Conservation (phyloP, 1,140 invertebrate genomes). For the Drosophila suzukii region DNA sequence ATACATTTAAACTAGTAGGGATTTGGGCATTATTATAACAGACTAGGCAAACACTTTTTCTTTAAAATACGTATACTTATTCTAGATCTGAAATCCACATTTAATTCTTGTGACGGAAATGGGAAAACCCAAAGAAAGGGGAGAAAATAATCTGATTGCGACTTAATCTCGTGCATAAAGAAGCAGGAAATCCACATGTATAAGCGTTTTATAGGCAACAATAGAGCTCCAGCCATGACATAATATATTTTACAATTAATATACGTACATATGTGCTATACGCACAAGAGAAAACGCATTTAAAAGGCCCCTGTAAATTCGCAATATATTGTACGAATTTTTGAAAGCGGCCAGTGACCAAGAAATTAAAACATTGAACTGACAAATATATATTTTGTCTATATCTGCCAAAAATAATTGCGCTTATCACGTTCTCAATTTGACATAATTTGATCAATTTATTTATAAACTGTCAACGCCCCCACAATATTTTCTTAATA, state of each 20-base stretch:
- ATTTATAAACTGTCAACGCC: slow-evolving; percentile 37
- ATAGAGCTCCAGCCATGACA: slow-evolving; percentile 31
- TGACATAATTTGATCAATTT: slow-evolving; percentile 43
- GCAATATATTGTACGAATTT: slow-evolving; percentile 26
- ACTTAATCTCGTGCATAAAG: slow-evolving; percentile 28
- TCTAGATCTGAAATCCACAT: slow-evolving; percentile 7
- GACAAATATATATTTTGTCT: slow-evolving; percentile 12
- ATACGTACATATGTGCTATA: not conserved
- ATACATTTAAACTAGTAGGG: not conserved
- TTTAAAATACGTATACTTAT: not conserved
- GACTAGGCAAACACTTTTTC: not conserved
- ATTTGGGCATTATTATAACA: slow-evolving; percentile 15
- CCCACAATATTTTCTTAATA: slow-evolving; percentile 9
- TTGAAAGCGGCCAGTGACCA: slow-evolving; percentile 45
- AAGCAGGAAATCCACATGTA: slow-evolving; percentile 38
- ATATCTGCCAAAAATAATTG: slow-evolving; percentile 8
- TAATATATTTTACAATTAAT: slow-evolving; percentile 18
- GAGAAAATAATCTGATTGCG: slow-evolving; percentile 3
- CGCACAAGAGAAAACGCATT: slow-evolving; percentile 15
- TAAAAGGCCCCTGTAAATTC: slow-evolving; percentile 1
- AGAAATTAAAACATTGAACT: slow-evolving; percentile 20
- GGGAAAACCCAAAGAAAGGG: slow-evolving; percentile 22
- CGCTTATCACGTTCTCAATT: slow-evolving; percentile 25
- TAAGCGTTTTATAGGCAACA: not conserved
- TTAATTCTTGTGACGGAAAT: slow-evolving; percentile 37